Percentiles rank a stretch among this genome's conserved stretches.
Evolutionary conservation across 2,797 vertebrate species (phyloP).

Genomic region (Natrix natrix): DNA sequence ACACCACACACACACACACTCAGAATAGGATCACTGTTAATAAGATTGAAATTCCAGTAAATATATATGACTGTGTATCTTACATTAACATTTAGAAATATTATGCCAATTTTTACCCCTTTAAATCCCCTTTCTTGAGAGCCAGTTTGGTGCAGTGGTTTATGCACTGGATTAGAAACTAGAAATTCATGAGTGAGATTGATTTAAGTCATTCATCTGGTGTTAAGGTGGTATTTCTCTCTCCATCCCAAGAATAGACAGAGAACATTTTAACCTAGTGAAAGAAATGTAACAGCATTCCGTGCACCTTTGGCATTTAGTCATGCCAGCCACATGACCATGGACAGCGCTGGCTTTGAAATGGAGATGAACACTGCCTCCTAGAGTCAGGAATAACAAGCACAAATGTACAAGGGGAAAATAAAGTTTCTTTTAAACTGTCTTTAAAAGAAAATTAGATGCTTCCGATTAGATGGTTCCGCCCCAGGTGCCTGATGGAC

Average conservation of each 20-base stretch:
- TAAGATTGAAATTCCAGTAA: not conserved
- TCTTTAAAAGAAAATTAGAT: too few relatives aligned
- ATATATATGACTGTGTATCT: not conserved
- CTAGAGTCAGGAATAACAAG: too few relatives aligned
- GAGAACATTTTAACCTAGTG: not conserved
- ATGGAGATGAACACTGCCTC: too few relatives aligned
- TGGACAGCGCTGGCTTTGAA: too few relatives aligned
- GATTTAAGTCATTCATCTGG: not conserved
- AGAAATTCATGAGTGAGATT: not conserved
- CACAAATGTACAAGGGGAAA: too few relatives aligned
- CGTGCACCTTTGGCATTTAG: too few relatives aligned
- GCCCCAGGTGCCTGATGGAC: too few relatives aligned
- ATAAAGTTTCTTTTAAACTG: too few relatives aligned
- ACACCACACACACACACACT: too few relatives aligned
- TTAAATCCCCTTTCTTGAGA: not conserved
- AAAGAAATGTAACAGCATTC: not conserved
- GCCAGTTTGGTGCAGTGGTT: not conserved
- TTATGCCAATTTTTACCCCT: not conserved
- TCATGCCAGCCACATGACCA: too few relatives aligned
- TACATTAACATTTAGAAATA: not conserved
- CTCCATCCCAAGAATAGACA: not conserved
- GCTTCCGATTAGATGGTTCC: too few relatives aligned
- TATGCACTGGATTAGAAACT: not conserved
- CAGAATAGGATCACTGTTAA: not conserved
- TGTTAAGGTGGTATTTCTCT: not conserved